phyloP scores from a whole-genome alignment of 2,113 vertebrate genomes.

The Corapipo altera region DNA sequence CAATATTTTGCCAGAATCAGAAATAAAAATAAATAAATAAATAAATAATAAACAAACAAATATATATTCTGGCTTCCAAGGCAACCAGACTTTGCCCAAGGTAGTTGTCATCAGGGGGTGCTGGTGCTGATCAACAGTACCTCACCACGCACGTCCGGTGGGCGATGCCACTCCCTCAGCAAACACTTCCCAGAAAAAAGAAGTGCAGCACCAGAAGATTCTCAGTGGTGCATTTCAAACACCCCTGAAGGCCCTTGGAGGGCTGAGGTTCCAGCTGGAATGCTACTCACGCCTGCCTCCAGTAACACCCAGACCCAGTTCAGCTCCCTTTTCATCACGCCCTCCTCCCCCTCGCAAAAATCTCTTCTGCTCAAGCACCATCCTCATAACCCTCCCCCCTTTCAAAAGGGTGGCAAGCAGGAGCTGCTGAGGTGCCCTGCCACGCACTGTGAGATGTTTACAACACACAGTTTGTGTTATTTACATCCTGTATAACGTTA shows the following conservation, averaged over 20 bases:
- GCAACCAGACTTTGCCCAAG: background rate
- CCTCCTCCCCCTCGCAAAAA: background rate
- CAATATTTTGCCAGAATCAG: background rate
- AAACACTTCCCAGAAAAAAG: background rate
- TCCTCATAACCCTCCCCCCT: background rate
- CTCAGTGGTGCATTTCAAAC: background rate
- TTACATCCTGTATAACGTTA: fast-evolving
- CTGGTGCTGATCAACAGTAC: background rate
- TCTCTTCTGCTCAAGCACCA: background rate
- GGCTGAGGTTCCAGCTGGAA: background rate
- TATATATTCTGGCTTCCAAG: background rate
- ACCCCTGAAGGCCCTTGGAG: background rate
- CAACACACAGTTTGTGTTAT: background rate
- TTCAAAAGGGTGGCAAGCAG: background rate
- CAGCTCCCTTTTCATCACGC: background rate
- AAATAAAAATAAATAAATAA: background rate
- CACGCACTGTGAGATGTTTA: background rate
- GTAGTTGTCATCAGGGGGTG: background rate
- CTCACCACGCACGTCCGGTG: background rate
- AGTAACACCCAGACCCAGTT: background rate
- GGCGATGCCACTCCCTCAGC: background rate
- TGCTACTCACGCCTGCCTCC: background rate
- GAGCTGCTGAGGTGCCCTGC: background rate
- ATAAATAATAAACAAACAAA: background rate
- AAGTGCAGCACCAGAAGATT: background rate